phyloP scores from a whole-genome alignment of 1,140 invertebrate species.

The Littorina saxatilis region DNA sequence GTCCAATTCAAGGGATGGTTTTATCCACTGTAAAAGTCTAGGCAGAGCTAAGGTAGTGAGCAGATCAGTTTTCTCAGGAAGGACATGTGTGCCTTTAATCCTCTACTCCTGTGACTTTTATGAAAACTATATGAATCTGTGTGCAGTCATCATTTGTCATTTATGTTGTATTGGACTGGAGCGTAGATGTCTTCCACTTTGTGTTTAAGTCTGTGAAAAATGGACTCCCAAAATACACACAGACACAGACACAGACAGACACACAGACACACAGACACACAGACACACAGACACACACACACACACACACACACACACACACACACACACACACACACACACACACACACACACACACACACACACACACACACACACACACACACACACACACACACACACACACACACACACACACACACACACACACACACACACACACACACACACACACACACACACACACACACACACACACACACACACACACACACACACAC shows the following conservation, averaged over 20 bases:
- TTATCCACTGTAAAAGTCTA: no score
- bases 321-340: neutral
- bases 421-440: conserved; percentile 7
- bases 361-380: conserved; percentile 17
- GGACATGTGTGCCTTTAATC: no score
- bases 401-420: conserved; percentile 10
- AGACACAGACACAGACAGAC: neutral
- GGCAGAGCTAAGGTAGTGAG: no score
- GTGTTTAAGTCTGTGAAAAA: no score
- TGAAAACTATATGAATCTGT: no score
- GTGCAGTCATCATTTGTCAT: no score
- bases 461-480: neutral
- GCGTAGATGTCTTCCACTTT: no score
- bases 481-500: conserved; percentile 12
- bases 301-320: neutral
- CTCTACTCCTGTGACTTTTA: no score
- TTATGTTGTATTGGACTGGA: no score
- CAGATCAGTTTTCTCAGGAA: no score
- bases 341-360: neutral
- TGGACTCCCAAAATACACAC: neutral
- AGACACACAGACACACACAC: neutral
- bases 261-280: neutral
- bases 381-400: conserved; percentile 17
- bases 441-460: neutral
- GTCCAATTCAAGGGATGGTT: no score